A percentile compares a stretch with the other conserved stretches of the same genome.
These are phyloP conservation scores for Monoplex corrugatus DNA, from an alignment of 2,888 invertebrate genomes.

Conservation along the genomic window DNA sequence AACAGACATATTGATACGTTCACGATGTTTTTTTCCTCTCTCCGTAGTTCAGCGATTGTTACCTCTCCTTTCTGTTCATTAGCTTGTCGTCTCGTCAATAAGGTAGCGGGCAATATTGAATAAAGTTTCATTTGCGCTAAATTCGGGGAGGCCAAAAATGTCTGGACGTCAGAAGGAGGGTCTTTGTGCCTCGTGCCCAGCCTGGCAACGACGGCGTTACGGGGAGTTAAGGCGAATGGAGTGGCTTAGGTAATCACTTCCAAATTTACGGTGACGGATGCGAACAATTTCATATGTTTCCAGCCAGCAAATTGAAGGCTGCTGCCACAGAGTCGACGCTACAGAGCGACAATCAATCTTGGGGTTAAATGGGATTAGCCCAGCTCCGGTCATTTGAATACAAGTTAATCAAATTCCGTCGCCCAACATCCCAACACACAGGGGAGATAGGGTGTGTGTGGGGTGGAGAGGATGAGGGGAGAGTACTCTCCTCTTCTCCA, in stretches of 20 bases:
- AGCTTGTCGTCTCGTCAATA: constrained; percentile 2
- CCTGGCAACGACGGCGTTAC: not conserved
- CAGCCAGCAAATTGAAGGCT: constrained; percentile 46
- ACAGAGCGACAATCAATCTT: constrained; percentile 47
- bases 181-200: constrained; percentile 36
- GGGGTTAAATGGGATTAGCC: constrained; percentile 60
- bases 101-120: constrained; percentile 39
- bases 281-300: constrained; percentile 52
- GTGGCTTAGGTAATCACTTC: constrained; percentile 50
- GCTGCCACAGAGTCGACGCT: not conserved
- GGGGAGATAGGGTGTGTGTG: not conserved
- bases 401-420: constrained; percentile 61
- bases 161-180: constrained; percentile 18
- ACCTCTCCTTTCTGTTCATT: not conserved
- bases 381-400: constrained; percentile 60
- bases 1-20: not conserved
- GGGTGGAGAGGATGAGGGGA: not conserved
- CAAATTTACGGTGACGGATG: constrained; percentile 53
- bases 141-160: not conserved
- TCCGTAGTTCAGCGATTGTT: not conserved
- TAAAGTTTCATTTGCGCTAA: constrained; percentile 11
- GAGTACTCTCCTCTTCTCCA: not conserved
- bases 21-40: not conserved
- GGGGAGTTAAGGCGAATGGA: constrained; percentile 22
- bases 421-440: constrained; percentile 49